Percentiles rank a stretch among this genome's conserved stretches.
phyloP scores from a whole-genome alignment of 53 echinoderm and acorn worm genomes.

The Zoroaster sp. region DNA sequence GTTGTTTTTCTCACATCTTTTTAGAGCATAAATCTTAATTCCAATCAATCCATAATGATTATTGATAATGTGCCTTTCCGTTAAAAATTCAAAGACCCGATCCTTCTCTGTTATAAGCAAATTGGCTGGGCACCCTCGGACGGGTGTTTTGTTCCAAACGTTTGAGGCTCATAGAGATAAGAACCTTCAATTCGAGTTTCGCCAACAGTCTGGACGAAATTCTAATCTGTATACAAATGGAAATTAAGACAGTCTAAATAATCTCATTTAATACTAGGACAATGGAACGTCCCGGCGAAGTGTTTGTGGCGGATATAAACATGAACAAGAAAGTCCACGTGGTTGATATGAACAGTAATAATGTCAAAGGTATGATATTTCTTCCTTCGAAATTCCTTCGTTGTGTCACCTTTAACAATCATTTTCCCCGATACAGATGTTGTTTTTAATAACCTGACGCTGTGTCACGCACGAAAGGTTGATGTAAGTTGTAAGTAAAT shows the following conservation, averaged over 20 bases:
- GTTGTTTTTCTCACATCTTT: no score
- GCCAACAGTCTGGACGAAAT: no score
- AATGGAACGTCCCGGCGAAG: slow-evolving; percentile 48
- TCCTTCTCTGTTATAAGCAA: no score
- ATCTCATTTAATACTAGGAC: slow-evolving; percentile 35
- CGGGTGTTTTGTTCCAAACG: no score
- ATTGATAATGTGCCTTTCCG: no score
- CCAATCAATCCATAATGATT: no score
- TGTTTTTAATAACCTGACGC: background rate
- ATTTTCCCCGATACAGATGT: background rate
- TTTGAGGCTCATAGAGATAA: no score
- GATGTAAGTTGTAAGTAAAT: background rate
- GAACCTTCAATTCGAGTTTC: no score
- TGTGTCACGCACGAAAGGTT: background rate
- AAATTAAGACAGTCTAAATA: background rate
- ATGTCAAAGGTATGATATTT: slow-evolving; percentile 33
- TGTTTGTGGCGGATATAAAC: slow-evolving; percentile 16
- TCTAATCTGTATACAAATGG: background rate
- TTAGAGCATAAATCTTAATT: no score
- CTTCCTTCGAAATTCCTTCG: background rate
- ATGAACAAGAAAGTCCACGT: slow-evolving; percentile 27
- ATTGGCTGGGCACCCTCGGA: no score
- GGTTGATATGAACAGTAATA: slow-evolving; percentile 48
- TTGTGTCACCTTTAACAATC: background rate
- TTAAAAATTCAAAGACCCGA: no score